Conservation (phyloP, 1,140 invertebrate genomes). For the Nymphalis io region DNA sequence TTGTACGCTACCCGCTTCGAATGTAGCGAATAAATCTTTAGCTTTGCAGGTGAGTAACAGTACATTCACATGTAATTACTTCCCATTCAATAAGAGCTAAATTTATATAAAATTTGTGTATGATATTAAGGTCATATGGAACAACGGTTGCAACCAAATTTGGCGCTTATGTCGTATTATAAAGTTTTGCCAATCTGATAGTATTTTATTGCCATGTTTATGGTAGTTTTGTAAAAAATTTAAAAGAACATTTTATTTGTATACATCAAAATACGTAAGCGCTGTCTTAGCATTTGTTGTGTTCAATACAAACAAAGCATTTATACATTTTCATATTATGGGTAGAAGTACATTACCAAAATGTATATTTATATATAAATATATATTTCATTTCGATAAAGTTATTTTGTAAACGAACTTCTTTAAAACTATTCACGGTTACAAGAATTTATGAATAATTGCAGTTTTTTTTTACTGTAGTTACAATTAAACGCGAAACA, state of each 20-base stretch:
- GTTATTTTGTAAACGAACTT: slow-evolving; percentile 1
- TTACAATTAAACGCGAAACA: too few species aligned
- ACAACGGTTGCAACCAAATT: slow-evolving; percentile 19
- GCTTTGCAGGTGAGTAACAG: slow-evolving; percentile 33
- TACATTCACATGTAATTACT: slow-evolving; percentile 44
- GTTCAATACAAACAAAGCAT: slow-evolving; percentile 36
- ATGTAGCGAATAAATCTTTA: slow-evolving; percentile 24
- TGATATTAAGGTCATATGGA: slow-evolving; percentile 3
- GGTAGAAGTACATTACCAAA: slow-evolving; percentile 14
- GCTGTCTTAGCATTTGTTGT: slow-evolving; percentile 32
- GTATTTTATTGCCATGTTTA: slow-evolving; percentile 10
- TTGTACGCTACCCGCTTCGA: slow-evolving; percentile 39
- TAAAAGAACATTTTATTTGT: not conserved
- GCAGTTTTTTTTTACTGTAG: not conserved
- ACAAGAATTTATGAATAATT: too few species aligned
- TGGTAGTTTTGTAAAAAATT: not conserved
- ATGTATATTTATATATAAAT: slow-evolving; percentile 14
- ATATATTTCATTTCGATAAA: not conserved
- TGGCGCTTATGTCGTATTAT: slow-evolving; percentile 18
- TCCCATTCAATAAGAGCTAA: slow-evolving; percentile 20
- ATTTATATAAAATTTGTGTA: slow-evolving; percentile 4
- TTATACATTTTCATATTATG: slow-evolving; percentile 28
- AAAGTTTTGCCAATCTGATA: not conserved
- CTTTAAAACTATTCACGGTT: not conserved
- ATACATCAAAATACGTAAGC: too few species aligned